These are phyloP conservation scores for Coelinius sp. DNA, from an alignment of 2,888 invertebrate species.

Conservation along the genomic window DNA sequence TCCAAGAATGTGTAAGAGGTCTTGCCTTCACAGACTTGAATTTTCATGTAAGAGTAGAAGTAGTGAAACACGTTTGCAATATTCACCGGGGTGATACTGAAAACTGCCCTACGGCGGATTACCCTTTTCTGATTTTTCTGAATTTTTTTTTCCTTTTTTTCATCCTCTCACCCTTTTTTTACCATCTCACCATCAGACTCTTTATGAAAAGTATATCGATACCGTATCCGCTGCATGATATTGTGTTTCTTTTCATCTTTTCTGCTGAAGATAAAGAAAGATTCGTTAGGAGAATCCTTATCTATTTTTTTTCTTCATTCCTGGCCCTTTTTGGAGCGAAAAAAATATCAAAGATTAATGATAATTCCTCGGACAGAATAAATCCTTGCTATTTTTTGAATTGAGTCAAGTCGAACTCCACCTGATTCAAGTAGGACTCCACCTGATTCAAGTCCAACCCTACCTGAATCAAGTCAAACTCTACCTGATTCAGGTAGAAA, in stretches of 20 bases:
- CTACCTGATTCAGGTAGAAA: no score
- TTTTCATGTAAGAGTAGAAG: neutral
- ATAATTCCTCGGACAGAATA: slow-evolving; percentile 37
- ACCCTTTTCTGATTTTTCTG: slow-evolving; percentile 13
- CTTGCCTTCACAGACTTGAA: neutral
- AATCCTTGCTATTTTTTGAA: no score
- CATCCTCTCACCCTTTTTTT: neutral
- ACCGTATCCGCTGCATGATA: no score
- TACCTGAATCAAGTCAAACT: no score
- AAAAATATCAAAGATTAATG: slow-evolving; percentile 37
- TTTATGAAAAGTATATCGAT: no score
- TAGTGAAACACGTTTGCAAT: slow-evolving; percentile 17
- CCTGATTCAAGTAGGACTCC: no score
- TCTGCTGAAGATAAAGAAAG: neutral
- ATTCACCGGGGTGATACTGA: slow-evolving; percentile 20
- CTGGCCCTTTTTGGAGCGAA: neutral
- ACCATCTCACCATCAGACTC: no score
- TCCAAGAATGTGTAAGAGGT: slow-evolving; percentile 19
- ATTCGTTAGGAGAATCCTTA: slow-evolving; percentile 2
- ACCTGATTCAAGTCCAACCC: no score
- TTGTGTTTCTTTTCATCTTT: neutral
- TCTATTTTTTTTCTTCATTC: neutral
- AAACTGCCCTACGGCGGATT: slow-evolving; percentile 15
- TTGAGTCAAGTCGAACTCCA: no score
- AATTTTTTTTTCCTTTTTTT: neutral